A percentile compares a stretch with the other conserved stretches of the same genome.
phyloP scores from a whole-genome alignment of 2,888 invertebrate genomes.

The Aromia moschata region DNA sequence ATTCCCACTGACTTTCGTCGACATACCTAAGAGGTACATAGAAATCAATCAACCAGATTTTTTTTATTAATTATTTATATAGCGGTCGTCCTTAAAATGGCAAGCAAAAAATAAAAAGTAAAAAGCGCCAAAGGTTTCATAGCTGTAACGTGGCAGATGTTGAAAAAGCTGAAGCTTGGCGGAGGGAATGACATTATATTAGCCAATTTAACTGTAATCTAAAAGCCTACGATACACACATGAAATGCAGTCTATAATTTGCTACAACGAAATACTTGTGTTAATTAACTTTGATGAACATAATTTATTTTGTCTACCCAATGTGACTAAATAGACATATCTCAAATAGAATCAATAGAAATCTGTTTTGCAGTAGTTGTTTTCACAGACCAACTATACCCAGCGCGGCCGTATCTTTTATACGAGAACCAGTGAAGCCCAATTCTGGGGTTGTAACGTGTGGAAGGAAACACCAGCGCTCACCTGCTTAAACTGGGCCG shows the following conservation, averaged over 20 bases:
- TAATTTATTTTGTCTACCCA: no score
- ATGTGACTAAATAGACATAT: no score
- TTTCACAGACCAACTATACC: no score
- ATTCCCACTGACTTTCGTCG: constrained; percentile 75
- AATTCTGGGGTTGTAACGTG: no score
- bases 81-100: constrained; percentile 5
- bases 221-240: constrained; percentile 32
- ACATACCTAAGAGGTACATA: constrained; percentile 68
- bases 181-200: constrained; percentile 33
- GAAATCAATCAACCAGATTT: neutral
- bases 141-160: constrained; percentile 17
- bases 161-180: constrained; percentile 23
- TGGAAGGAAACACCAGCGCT: no score
- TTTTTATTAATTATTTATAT: neutral
- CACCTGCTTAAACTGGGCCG: no score
- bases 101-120: constrained; percentile 9
- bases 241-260: constrained; percentile 5
- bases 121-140: constrained; percentile 12
- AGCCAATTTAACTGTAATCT: constrained; percentile 35
- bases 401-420: no score
- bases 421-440: no score
- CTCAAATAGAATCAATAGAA: no score
- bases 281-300: no score
- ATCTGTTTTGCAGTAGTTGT: no score
- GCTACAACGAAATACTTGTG: no score